phyloP scores from a whole-genome alignment of 2,113 vertebrate genomes.

The Muscicapa adusta region DNA sequence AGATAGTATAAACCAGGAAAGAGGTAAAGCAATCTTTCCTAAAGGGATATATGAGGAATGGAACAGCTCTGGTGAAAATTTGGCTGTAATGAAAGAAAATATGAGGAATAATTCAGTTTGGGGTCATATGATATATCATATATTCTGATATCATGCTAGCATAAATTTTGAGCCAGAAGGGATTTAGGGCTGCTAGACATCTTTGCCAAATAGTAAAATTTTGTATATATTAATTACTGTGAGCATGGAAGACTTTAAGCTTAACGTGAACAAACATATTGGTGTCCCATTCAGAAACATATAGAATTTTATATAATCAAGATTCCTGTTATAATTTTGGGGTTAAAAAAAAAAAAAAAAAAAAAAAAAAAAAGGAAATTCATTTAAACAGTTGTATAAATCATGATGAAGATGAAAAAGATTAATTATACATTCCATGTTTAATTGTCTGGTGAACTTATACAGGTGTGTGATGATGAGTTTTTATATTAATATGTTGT shows the following conservation, averaged over 20 bases:
- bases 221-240: neutral
- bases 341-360: neutral
- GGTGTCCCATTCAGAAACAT: neutral
- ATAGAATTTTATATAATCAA: neutral
- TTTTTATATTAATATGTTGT: slow-evolving; percentile 52
- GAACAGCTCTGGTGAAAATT: neutral
- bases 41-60: neutral
- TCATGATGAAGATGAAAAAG: neutral
- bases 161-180: neutral
- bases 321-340: neutral
- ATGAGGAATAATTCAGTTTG: neutral
- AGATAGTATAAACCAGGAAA: neutral
- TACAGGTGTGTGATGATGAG: slow-evolving; percentile 14
- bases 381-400: neutral
- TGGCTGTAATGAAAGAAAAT: neutral
- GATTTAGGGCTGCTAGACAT: neutral
- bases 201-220: neutral
- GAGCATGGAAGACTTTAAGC: neutral
- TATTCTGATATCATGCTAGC: neutral
- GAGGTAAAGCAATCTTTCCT: neutral
- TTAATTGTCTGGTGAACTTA: slow-evolving; percentile 12
- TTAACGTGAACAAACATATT: neutral
- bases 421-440: neutral
- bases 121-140: neutral
- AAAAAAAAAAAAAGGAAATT: neutral